These are phyloP conservation scores for Pocillopora damicornis DNA, from an alignment of 64 coral and sea anemone species.

Conservation along the genomic window DNA sequence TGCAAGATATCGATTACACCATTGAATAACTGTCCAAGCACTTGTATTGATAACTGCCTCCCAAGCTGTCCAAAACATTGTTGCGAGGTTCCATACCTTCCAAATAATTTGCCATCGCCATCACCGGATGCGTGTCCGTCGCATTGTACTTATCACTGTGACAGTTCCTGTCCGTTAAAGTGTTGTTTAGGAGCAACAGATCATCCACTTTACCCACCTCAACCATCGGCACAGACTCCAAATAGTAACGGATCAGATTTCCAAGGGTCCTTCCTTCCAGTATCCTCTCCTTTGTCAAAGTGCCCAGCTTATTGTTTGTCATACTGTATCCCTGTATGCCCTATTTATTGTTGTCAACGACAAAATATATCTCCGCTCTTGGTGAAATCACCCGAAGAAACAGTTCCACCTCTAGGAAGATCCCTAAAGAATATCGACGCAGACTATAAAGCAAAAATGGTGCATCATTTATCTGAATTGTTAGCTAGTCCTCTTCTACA, in stretches of 20 bases:
- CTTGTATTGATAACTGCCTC: background rate
- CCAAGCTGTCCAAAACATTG: slow-evolving; percentile 13
- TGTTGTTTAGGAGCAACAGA: background rate
- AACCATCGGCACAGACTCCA: background rate
- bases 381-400: background rate
- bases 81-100: background rate
- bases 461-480: slow-evolving; percentile 18
- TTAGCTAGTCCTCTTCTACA: background rate
- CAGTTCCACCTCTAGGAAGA: slow-evolving; percentile 13
- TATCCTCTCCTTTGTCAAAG: background rate
- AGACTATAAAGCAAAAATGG: slow-evolving; percentile 24
- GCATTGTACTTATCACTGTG: background rate
- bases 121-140: background rate
- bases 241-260: background rate
- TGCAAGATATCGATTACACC: background rate
- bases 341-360: background rate
- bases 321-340: background rate
- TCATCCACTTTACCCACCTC: background rate
- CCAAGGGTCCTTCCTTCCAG: background rate
- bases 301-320: slow-evolving; percentile 25
- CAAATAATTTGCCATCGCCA: background rate
- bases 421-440: background rate
- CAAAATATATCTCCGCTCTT: background rate
- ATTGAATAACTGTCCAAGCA: background rate
- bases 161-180: background rate